Evolutionary conservation across 2,888 invertebrate species (phyloP), one percentile per base, ranked within the genome.

Genomic region (Cerceris ruficornis): DNA sequence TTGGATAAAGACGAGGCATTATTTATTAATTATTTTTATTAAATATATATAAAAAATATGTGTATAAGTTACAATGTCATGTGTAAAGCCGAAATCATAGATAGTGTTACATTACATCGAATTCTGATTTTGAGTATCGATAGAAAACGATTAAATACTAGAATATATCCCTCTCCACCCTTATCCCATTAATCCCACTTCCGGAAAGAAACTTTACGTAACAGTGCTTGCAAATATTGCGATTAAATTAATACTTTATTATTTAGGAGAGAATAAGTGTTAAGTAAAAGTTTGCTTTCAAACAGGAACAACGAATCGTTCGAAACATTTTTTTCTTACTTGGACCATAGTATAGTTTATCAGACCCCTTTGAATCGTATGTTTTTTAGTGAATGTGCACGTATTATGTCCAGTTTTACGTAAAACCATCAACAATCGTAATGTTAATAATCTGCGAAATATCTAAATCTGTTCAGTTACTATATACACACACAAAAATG

Each of bases 11-110:
- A 77, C 46, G 17, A 49, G 39, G 11, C 13, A 68, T 60, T 79
- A 68, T 65, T 75, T 84, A 81, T 82, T 80, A 81, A 82, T 84
- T 82, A 83, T 88, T 88, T 91, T 92, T 91, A 92, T 92, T 92
- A 92, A 91, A 92, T 91, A 91, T 90, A 90, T 92, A 91, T 91
- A 91, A 91, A 92, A 92, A 92, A 92, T 92, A 91, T 91, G 90
- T 92, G 87, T 92, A 91, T 91, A 89, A 90, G 87, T 90, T 90
- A 91, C 89, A 91, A 91, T 87, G 88, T 90, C 84, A 84, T 88
- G 84, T 88, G 86, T 90, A 90, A 91, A 92, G 88, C 88, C 87
- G 86, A 90, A 90, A 88, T 88, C 82, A 89, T 88, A 87, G 80
- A 83, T 84, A 73, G 82, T 81, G 71, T 81, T 80, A 81, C 69